phyloP scores from a whole-genome alignment of 2,113 vertebrate genomes.

The Naja naja region DNA sequence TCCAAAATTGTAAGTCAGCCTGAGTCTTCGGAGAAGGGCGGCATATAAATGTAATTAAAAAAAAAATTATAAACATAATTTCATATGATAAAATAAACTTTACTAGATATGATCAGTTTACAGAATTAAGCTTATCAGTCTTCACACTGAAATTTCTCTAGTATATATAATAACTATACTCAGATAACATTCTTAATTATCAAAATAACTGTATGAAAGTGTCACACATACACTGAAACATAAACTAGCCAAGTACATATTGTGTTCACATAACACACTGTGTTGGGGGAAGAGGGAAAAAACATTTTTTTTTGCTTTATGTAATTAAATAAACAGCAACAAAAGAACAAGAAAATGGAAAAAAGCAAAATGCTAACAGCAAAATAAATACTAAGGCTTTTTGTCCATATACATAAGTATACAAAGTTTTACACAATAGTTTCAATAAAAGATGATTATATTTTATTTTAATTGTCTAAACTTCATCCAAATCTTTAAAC shows the following conservation, averaged over 20 bases:
- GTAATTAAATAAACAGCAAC: neutral
- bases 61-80: slow-evolving; percentile 10
- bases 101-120: neutral
- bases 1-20: too few relatives aligned
- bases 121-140: neutral
- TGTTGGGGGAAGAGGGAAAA: neutral
- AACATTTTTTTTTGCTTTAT: neutral
- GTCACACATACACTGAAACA: neutral
- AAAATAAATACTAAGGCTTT: neutral
- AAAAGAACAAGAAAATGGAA: neutral
- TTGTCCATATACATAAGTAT: neutral
- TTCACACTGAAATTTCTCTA: neutral
- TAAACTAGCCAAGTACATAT: neutral
- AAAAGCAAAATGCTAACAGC: neutral
- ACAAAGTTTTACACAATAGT: neutral
- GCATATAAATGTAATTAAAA: too few relatives aligned
- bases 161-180: neutral
- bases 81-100: neutral
- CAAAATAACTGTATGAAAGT: neutral
- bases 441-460: neutral
- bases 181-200: neutral
- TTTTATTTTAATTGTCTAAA: neutral
- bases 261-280: neutral
- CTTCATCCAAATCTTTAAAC: neutral
- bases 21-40: too few relatives aligned